Evolutionary conservation across 2,797 vertebrate genomes (phyloP).

Genomic region (Pelobates cultripes): DNA sequence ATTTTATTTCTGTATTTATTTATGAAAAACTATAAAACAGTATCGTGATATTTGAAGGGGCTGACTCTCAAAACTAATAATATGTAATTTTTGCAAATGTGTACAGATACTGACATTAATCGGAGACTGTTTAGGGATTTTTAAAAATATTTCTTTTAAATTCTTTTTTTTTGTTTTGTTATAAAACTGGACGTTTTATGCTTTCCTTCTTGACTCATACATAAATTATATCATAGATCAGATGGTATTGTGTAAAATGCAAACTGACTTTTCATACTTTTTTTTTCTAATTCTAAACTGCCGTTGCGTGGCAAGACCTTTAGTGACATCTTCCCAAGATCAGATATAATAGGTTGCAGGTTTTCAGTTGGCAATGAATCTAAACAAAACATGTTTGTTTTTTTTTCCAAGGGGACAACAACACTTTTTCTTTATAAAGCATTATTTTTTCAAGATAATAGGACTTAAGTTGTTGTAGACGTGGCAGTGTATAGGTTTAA

Average conservation of each 20-base stretch:
- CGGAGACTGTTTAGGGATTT: too few species aligned
- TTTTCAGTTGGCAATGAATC: constrained; percentile 43
- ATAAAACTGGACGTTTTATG: too few species aligned
- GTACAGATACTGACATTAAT: too few species aligned
- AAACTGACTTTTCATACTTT: background rate
- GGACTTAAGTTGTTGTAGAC: constrained; percentile 16
- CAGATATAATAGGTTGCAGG: constrained; percentile 33
- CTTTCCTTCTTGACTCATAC: background rate
- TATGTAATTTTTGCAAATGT: too few species aligned
- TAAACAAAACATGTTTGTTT: constrained; percentile 31
- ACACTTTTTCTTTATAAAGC: background rate
- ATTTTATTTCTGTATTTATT: too few species aligned
- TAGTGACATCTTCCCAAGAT: constrained; percentile 23
- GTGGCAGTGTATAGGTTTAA: background rate
- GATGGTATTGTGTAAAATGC: background rate
- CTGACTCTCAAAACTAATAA: too few species aligned
- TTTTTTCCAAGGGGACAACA: constrained; percentile 3
- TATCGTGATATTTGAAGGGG: too few species aligned
- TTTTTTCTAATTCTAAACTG: constrained; percentile 21
- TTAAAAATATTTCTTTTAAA: too few species aligned
- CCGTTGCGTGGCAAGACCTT: constrained; percentile 22
- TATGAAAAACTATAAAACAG: too few species aligned
- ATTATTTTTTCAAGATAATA: constrained; percentile 9
- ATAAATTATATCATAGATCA: background rate
- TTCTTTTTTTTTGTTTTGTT: too few species aligned